phyloP scores from a whole-genome alignment of 2,113 vertebrate species.

The Dolichallabes microphthalmus region DNA sequence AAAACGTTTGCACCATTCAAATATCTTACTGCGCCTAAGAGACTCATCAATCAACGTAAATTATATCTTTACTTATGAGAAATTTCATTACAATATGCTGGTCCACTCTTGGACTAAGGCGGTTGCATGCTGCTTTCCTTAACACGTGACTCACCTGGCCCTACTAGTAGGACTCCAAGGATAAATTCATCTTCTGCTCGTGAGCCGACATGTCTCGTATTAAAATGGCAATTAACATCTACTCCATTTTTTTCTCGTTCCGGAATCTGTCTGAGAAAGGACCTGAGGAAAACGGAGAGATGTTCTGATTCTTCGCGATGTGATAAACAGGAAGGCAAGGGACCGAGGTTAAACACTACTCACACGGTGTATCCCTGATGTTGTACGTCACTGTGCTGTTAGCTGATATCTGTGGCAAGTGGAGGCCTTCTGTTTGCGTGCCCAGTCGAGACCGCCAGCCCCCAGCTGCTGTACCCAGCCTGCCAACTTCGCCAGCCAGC shows the following conservation, averaged over 20 bases:
- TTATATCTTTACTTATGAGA: too few relatives aligned
- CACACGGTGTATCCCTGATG: background rate
- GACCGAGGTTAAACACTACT: background rate
- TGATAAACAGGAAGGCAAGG: background rate
- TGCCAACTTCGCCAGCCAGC: constrained; percentile 34
- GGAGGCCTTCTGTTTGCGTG: constrained; percentile 30
- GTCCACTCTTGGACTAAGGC: too few relatives aligned
- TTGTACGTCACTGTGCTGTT: background rate
- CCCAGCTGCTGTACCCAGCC: constrained; percentile 35
- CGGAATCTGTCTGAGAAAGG: background rate
- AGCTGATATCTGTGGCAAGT: constrained; percentile 1
- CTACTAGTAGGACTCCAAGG: too few relatives aligned
- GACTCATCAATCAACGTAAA: too few relatives aligned
- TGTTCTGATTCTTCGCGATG: background rate
- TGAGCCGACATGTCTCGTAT: too few relatives aligned
- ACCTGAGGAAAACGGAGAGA: background rate
- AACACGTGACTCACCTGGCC: too few relatives aligned
- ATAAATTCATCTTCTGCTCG: too few relatives aligned
- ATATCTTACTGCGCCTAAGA: too few relatives aligned
- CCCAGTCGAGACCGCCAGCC: constrained; percentile 17
- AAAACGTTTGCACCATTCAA: too few relatives aligned
- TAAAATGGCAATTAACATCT: background rate
- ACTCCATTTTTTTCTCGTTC: background rate
- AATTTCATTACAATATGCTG: too few relatives aligned
- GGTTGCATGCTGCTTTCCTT: too few relatives aligned